Evolutionary conservation across 2,113 vertebrate species (phyloP), one percentile per base, ranked within the genome.

Genomic region (Sturnus vulgaris): DNA sequence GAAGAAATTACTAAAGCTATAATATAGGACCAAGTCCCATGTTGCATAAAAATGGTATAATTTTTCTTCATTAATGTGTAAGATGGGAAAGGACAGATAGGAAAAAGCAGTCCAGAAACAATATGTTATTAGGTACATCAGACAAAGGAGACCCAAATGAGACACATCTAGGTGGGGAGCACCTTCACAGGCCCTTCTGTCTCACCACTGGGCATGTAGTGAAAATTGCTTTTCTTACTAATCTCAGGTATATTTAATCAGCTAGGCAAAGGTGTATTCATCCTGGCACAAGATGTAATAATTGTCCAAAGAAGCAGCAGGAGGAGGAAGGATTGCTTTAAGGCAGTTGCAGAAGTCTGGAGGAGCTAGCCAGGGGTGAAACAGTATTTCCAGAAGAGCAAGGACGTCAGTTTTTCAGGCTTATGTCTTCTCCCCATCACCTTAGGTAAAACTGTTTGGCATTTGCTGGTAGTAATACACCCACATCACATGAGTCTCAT

Each of bases 31-130:
- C 60, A 86, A 81, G 65, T 96, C 90, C 71, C 64, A 35, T 22
- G 68, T 88, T 90, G 64, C 82, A 93, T 82, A 83, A 86, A 90
- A 95, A 68, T 30, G 20, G 52, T 56, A 44, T 66, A 11, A 88
- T 93, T 90, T 94, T 90, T 90, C 92, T 93, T 91, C 35, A 5
- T 93, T 95, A 88, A 66, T 63, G 39, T 73, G 60, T 66, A 28
- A 92, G 35, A 70, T 83, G 56, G 80, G 76, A 93, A 93, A 93
- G 90, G 71, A 79, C 71, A 81, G 79, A 64, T 30, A 73, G 59
- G 64, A 71, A 95, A 66, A 93, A 93, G 79, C 79, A 81, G 30
- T 64, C 57, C 64, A 82, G 82, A 80, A 93, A 52, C 42, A 69
- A 0, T 80, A 19, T 61, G 55, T 90, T 83, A 70, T 55, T 93